Percentiles rank a stretch among this genome's conserved stretches.
phyloP scores from a whole-genome alignment of 2,113 vertebrate species.

The Pituophis catenifer region DNA sequence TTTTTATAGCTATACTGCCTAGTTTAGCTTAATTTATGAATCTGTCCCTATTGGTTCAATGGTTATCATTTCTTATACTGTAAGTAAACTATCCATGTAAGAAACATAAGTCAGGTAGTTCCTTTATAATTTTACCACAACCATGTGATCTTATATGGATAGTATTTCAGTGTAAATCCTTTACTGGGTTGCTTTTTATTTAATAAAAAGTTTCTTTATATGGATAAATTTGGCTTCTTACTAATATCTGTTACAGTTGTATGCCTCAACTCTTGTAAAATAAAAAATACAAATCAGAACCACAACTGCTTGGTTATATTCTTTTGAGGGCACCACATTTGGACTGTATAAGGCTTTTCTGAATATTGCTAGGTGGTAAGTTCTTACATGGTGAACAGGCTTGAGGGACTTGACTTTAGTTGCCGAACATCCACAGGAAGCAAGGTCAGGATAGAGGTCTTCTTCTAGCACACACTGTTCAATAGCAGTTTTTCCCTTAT shows the following conservation, averaged over 20 bases:
- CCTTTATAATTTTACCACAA: background rate
- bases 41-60: background rate
- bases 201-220: background rate
- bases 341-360: background rate
- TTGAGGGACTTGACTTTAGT: conserved; percentile 76
- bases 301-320: conserved; percentile 1
- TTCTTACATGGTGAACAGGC: conserved; percentile 82
- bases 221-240: background rate
- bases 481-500: conserved; percentile 67
- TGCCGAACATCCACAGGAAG: conserved; percentile 75
- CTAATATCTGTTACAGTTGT: fast-evolving
- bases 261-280: background rate
- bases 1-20: fast-evolving
- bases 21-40: conserved; percentile 17
- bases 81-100: conserved; percentile 1
- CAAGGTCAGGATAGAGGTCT: conserved; percentile 80
- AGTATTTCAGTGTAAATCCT: conserved; percentile 2
- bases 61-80: background rate
- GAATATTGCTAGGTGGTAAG: conserved; percentile 19
- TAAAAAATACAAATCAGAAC: background rate
- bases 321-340: background rate
- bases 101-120: background rate
- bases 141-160: background rate
- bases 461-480: conserved; percentile 83
- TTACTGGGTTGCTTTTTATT: background rate